These are phyloP conservation scores for Liodrosophila aerea DNA, from an alignment of 2,888 invertebrate species.

Conservation along the genomic window DNA sequence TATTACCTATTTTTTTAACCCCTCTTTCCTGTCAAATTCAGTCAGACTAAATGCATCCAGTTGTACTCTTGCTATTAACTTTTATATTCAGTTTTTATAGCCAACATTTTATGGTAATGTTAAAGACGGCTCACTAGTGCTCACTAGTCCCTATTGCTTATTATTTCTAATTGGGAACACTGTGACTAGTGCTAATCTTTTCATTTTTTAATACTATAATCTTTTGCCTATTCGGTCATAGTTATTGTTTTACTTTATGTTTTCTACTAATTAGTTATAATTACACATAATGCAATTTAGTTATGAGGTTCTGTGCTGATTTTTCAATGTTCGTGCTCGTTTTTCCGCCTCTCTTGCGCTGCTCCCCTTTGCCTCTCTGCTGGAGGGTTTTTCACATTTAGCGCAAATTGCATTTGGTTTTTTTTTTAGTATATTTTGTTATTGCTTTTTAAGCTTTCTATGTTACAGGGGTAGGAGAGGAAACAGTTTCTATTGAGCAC, in stretches of 20 bases:
- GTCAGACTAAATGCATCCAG: too few species aligned
- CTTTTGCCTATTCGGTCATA: conserved; percentile 23
- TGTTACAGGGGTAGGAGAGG: conserved; percentile 45
- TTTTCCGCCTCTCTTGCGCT: conserved; percentile 19
- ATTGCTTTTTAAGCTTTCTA: conserved; percentile 41
- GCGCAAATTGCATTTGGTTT: conserved; percentile 48
- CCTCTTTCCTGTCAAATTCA: too few species aligned
- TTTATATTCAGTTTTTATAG: too few species aligned
- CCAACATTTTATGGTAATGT: too few species aligned
- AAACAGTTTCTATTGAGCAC: conserved; percentile 34
- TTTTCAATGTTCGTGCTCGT: conserved; percentile 61
- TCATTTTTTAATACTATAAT: conserved; percentile 15
- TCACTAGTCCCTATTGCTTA: neutral
- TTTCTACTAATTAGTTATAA: conserved; percentile 79
- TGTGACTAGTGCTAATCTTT: neutral
- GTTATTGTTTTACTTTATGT: conserved; percentile 36
- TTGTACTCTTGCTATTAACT: too few species aligned
- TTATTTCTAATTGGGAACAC: conserved; percentile 1
- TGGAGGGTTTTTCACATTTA: conserved; percentile 55
- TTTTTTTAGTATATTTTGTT: conserved; percentile 13
- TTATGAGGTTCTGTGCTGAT: conserved; percentile 62
- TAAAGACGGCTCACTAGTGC: too few species aligned
- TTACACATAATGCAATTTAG: conserved; percentile 81
- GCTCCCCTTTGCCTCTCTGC: neutral
- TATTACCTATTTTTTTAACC: too few species aligned